A percentile compares a stretch with the other conserved stretches of the same genome.
Conservation (phyloP, 2,797 vertebrate species). For the Schizopygopsis malacanthus region DNA sequence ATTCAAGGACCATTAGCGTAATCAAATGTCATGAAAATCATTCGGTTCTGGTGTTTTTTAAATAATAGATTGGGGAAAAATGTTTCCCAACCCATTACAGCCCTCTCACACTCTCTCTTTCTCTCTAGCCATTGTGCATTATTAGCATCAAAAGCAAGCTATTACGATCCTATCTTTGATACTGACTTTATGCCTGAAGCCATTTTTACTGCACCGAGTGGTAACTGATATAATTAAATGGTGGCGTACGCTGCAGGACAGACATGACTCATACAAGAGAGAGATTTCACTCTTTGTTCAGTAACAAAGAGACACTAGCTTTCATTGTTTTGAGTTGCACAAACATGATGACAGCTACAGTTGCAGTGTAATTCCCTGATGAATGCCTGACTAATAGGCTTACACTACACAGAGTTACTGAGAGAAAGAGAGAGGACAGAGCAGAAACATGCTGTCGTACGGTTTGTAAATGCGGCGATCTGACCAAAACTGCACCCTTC, state of each 20-base stretch:
- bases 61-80: not conserved
- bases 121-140: slow-evolving; percentile 24
- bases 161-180: slow-evolving; percentile 59
- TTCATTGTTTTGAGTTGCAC: slow-evolving; percentile 35
- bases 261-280: slow-evolving; percentile 25
- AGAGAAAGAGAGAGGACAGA: not conserved
- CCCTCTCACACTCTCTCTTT: not conserved
- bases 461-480: not conserved
- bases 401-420: not conserved
- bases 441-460: not conserved
- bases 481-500: slow-evolving; percentile 16
- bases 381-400: not conserved
- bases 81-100: not conserved
- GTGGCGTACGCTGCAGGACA: not conserved
- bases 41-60: not conserved
- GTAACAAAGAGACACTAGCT: slow-evolving; percentile 1
- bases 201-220: slow-evolving; percentile 45
- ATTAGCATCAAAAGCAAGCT: slow-evolving; percentile 46
- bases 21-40: not conserved
- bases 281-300: not conserved
- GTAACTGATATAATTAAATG: slow-evolving; percentile 54
- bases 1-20: not conserved
- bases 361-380: not conserved
- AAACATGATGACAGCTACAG: slow-evolving; percentile 22
- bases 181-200: slow-evolving; percentile 45